Base-by-base conservation (phyloP, 2,797 vertebrate species). In the Pitangus sulphuratus region DNA sequence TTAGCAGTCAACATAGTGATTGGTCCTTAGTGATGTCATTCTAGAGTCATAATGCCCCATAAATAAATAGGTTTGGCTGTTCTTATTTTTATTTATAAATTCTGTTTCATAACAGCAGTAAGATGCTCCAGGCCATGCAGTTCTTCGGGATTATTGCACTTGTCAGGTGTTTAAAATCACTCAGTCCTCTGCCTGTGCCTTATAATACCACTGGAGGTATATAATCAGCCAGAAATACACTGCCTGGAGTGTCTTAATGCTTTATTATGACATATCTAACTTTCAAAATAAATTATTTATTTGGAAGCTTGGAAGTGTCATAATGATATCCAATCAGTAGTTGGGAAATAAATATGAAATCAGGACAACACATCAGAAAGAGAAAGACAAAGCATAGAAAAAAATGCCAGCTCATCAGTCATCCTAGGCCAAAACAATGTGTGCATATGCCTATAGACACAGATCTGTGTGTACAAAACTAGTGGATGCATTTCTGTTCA, bases 11-110 rank as follows among this genome's bases (percentile, higher is more conserved):
- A 30, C 1, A 4, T 85, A 96, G 87, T 88, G 96, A 97, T 94
- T 97, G 97, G 97, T 93, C 42, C 51, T 89, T 39, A 33, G 85
- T 93, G 90, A 95, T 97, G 94, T 97, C 97, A 97, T 88, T 95
- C 70, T 66, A 94, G 92, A 95, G 94, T 95, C 89, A 96, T 50
- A 78, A 94, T 92, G 65, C 60, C 88, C 74, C 77, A 88, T 75
- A 97, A 97, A 93, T 97, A 96, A 95, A 97, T 94, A 95, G 92
- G 53, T 97, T 96, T 96, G 85, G 86, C 94, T 97, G 95, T 96
- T 96, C 97, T 97, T 97, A 97, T 97, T 98, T 98, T 98, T 97
- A 97, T 98, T 98, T 98, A 98, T 97, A 98, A 97, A 98, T 98
- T 98, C 96, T 97, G 95, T 98, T 98, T 98, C 97, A 98, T 98